Base-by-base conservation (phyloP, 2,113 vertebrate genomes). In the Dipodomys spectabilis region DNA sequence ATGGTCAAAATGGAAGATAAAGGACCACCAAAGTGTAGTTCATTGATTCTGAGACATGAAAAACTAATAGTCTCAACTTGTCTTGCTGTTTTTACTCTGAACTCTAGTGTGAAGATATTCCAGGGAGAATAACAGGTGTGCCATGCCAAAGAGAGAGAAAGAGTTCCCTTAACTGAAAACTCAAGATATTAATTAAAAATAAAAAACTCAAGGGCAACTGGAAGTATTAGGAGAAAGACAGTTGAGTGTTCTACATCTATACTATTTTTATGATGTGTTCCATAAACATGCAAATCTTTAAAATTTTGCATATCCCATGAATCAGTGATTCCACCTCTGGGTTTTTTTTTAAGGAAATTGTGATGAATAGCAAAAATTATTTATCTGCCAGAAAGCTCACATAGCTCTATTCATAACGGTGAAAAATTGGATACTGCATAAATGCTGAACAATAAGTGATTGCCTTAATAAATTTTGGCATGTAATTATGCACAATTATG, bases 401-500 rank as follows among this genome's bases (percentile, higher is more conserved):
- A 69, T 0, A 93, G 32, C 23, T 49, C 49, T 88, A 86, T 86
- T 91, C 82, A 74, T 94, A 88, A 90, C 35, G 78, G 25, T 85
- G 65, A 92, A 93, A 92, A 93, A 90, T 16, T 62, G 44, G 39
- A 82, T 74, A 78, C 30, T 72, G 90, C 35, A 67, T 94, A 90
- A 81, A 67, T 85, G 25, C 13, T 95, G 39, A 90, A 81, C 30
- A 87, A 82, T 90, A 94, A 85, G 20, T 85, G 91, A 94, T 60
- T 90, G 57, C 23, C 49, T 90, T 82, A 94, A 78, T 82, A 81
- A 77, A 82, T 94, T 94, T 65, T 90, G 79, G 83, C 39, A 93
- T 13, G 84, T 71, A 94, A 94, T 84, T 87, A 60, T 73, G 16
- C 7, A 84, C 13, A 80, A 84, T 82, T 87, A 90, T 39, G 45